These are phyloP conservation scores for Synergus japonicus DNA, from an alignment of 2,888 invertebrate species.

Conservation along the genomic window DNA sequence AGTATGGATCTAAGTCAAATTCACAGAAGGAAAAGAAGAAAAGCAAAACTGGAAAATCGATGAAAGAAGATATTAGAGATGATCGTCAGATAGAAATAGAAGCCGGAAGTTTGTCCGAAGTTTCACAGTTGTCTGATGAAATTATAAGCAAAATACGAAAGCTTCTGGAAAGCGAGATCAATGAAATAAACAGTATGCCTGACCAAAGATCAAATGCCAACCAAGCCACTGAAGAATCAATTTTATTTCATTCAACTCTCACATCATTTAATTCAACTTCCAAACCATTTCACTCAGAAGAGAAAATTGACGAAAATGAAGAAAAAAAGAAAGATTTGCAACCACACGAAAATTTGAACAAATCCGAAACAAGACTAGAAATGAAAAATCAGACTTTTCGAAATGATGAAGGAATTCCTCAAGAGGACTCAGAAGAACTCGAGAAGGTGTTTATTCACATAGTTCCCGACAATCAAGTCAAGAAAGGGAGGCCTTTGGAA, in stretches of 20 bases:
- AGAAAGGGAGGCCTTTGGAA: neutral
- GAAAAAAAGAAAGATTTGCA: neutral
- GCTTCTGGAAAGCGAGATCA: conserved; percentile 43
- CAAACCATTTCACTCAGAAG: neutral
- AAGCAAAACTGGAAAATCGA: conserved; percentile 6
- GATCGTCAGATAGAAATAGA: neutral
- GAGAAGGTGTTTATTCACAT: neutral
- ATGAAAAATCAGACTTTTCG: too few species aligned
- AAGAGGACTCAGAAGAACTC: neutral
- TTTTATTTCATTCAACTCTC: neutral
- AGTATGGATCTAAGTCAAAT: neutral
- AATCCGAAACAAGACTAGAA: neutral
- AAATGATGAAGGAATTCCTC: neutral
- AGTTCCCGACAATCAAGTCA: neutral
- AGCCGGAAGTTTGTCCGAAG: conserved; percentile 36
- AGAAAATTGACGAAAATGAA: neutral
- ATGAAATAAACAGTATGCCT: conserved; percentile 13
- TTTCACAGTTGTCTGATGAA: conserved; percentile 42
- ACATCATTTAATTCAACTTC: neutral
- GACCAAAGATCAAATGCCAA: neutral
- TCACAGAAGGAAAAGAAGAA: too few species aligned
- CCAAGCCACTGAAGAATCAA: neutral
- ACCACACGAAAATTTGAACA: neutral
- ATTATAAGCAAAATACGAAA: conserved; percentile 48
- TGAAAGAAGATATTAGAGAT: conserved; percentile 14